Conservation (phyloP, 1,140 invertebrate genomes). For the Wasmannia auropunctata region DNA sequence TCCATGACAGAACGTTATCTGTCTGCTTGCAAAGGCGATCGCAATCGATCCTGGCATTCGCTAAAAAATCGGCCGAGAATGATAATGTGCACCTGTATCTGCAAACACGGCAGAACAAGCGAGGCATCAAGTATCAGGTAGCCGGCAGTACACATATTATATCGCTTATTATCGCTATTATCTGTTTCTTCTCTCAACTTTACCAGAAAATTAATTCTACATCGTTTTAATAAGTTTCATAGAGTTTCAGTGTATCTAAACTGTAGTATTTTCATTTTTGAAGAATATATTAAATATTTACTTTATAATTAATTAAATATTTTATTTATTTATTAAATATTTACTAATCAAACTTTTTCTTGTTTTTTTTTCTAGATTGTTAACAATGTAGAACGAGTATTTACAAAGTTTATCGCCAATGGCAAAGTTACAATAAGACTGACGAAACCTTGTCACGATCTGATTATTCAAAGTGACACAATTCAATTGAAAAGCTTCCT, state of each 20-base stretch:
- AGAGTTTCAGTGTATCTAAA: background rate
- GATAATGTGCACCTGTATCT: constrained; percentile 87
- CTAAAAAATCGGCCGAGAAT: constrained; percentile 87
- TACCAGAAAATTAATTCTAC: too few species aligned
- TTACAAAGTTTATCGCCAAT: constrained; percentile 89
- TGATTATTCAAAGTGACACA: constrained; percentile 88
- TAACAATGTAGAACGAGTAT: constrained; percentile 88
- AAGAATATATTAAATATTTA: too few species aligned
- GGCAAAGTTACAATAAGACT: constrained; percentile 91
- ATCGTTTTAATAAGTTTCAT: background rate
- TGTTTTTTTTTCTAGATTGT: constrained; percentile 85
- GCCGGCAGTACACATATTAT: background rate
- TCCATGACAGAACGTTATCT: constrained; percentile 86
- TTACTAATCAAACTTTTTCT: background rate
- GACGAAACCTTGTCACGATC: constrained; percentile 88
- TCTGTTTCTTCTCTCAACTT: too few species aligned
- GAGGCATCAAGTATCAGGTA: constrained; percentile 88
- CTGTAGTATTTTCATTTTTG: background rate
- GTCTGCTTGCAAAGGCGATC: constrained; percentile 78
- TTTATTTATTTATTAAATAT: too few species aligned
- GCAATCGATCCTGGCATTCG: constrained; percentile 87
- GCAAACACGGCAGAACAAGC: constrained; percentile 88
- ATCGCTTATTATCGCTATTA: too few species aligned
- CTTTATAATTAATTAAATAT: too few species aligned
- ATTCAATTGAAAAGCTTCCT: constrained; percentile 90